phyloP scores from a whole-genome alignment of 2,113 vertebrate species.

The Andinoacara biseriatus region DNA sequence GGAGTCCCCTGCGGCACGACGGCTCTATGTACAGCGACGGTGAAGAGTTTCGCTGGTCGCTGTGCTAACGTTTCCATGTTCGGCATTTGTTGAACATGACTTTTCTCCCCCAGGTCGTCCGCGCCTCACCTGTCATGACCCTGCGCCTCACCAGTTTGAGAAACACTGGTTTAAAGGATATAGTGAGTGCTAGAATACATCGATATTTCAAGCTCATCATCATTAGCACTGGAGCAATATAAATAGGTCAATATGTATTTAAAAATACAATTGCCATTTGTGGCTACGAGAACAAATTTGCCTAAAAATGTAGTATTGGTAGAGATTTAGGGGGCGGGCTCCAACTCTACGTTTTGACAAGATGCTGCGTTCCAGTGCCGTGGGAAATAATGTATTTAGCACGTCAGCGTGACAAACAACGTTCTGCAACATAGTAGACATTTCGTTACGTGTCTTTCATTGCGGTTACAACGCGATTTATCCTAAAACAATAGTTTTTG shows the following conservation, averaged over 20 bases:
- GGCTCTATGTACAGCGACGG: too few relatives aligned
- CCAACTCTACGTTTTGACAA: constrained; percentile 46
- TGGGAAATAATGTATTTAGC: background rate
- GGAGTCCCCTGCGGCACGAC: too few relatives aligned
- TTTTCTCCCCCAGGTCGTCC: too few relatives aligned
- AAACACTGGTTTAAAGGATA: background rate
- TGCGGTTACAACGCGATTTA: background rate
- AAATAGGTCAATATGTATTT: background rate
- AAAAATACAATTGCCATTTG: background rate
- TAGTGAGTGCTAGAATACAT: background rate
- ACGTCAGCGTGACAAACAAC: background rate
- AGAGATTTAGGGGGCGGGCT: constrained; percentile 29
- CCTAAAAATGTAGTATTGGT: background rate
- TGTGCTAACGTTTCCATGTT: too few relatives aligned
- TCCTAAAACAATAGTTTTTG: background rate
- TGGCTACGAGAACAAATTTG: background rate
- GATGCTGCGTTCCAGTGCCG: constrained; percentile 14
- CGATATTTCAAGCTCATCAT: background rate
- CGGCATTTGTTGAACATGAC: too few relatives aligned
- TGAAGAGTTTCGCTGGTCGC: too few relatives aligned
- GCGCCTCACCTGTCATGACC: too few relatives aligned
- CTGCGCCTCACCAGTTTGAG: too few relatives aligned
- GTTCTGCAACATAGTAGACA: background rate
- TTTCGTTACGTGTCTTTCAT: background rate
- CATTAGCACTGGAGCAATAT: background rate